Base-by-base conservation (phyloP, 2,113 vertebrate species). In the Calyptomena viridis region DNA sequence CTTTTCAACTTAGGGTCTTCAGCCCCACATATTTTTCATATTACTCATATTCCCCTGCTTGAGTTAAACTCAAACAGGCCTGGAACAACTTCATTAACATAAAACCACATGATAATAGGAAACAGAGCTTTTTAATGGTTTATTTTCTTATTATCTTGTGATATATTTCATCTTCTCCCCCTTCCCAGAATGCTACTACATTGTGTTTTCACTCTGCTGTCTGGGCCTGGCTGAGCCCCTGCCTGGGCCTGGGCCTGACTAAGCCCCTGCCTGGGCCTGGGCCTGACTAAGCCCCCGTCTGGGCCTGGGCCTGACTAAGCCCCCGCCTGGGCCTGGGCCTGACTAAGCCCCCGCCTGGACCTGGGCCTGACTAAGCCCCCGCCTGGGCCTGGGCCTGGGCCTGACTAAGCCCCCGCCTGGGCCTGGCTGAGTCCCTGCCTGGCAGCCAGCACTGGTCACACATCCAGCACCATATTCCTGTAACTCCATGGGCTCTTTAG, bases 31-130 rank as follows among this genome's bases (percentile, higher is more conserved):
- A 96, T 96, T 97, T 97, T 97, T 97, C 96, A 90, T 89, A 97
- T 97, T 97, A 97, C 95, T 96, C 96, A 97, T 97, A 96, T 97
- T 97, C 97, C 93, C 97, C 96, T 97, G 97, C 96, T 96, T 97
- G 97, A 97, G 93, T 97, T 97, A 97, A 97, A 96, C 96, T 96
- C 96, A 95, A 96, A 96, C 96, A 94, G 96, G 90, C 95, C 96
- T 97, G 97, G 97, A 97, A 97, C 97, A 97, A 97, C 97, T 97
- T 97, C 97, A 97, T 97, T 97, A 97, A 97, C 97, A 97, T 97
- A 97, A 97, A 97, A 97, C 97, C 97, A 97, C 97, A 97, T 97
- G 97, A 97, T 97, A 97, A 97, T 97, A 90, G 93, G 94, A 97
- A 97, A 96, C 97, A 97, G 97, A 97, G 84, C 94, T 76, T 93